Evolutionary conservation across 2,797 vertebrate species (phyloP).

Genomic region (Rhabdomys pumilio): DNA sequence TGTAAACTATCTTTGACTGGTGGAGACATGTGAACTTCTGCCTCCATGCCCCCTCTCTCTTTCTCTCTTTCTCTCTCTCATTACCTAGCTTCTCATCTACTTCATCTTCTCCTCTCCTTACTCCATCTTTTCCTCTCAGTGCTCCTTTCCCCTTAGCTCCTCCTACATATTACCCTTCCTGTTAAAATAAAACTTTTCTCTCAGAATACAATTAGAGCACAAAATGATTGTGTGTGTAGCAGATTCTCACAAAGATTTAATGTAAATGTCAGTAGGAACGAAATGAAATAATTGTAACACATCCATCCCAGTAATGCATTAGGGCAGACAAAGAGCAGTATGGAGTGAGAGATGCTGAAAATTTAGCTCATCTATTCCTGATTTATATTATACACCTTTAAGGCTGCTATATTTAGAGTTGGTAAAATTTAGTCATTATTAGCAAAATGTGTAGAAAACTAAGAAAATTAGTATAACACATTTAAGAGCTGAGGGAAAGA

Average conservation of each 20-base stretch:
- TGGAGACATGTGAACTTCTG: too few species aligned
- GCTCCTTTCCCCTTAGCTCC: too few species aligned
- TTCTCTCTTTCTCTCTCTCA: too few species aligned
- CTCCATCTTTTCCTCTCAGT: too few species aligned
- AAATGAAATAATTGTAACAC: not conserved
- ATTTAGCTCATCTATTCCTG: not conserved
- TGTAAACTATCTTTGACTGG: too few species aligned
- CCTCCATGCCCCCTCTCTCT: too few species aligned
- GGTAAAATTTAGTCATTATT: conserved; percentile 21
- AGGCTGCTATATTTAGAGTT: conserved; percentile 9
- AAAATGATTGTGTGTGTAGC: not conserved
- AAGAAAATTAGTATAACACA: conserved; percentile 41
- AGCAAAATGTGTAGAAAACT: conserved; percentile 46
- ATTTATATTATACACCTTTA: conserved; percentile 38
- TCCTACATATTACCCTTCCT: too few species aligned
- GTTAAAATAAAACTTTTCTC: too few species aligned
- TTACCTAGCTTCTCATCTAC: too few species aligned
- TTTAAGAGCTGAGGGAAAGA: conserved; percentile 21
- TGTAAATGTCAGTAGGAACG: not conserved
- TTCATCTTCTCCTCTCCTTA: too few species aligned
- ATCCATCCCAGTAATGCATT: not conserved
- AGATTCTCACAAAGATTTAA: conserved; percentile 27
- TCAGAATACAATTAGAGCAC: too few species aligned
- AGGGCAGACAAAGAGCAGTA: not conserved
- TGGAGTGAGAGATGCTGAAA: not conserved